Percentiles rank a stretch among this genome's conserved stretches.
These are phyloP conservation scores for Styela clava DNA, from an alignment of 23 tunicate genomes.

Conservation along the genomic window DNA sequence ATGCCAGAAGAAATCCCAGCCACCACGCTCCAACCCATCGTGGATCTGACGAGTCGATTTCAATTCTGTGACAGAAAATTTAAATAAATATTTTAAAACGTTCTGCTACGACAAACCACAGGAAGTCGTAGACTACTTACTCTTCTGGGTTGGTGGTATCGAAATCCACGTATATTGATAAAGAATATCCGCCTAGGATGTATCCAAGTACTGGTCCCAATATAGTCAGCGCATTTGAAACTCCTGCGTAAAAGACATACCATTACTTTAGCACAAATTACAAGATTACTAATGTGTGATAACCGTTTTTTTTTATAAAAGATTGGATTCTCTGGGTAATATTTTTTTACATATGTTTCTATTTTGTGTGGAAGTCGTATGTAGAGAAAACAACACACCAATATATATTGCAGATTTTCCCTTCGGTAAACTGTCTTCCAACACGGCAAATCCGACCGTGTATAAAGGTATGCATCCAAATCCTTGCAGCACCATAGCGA, in stretches of 20 bases:
- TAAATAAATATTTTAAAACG: no score
- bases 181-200: slow-evolving; percentile 61
- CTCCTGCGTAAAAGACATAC: slow-evolving; percentile 37
- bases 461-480: slow-evolving; percentile 93
- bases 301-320: no score
- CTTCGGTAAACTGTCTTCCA: slow-evolving; percentile 91
- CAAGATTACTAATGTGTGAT: no score
- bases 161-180: slow-evolving; percentile 72
- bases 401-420: slow-evolving; percentile 71
- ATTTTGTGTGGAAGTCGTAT: no score
- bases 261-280: neutral
- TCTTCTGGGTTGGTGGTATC: slow-evolving; percentile 39
- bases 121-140: no score
- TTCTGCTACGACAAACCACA: no score
- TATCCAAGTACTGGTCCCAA: slow-evolving; percentile 87
- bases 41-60: slow-evolving; percentile 24
- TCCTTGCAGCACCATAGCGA: slow-evolving; percentile 87
- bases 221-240: slow-evolving; percentile 78
- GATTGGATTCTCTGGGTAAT: no score
- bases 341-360: neutral
- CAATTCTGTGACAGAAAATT: neutral
- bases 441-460: slow-evolving; percentile 82
- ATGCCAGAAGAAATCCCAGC: slow-evolving; percentile 30
- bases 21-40: slow-evolving; percentile 57
- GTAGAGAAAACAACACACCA: slow-evolving; percentile 31